phyloP scores from a whole-genome alignment of 2,888 invertebrate genomes.

The Cyclophora albipunctata region DNA sequence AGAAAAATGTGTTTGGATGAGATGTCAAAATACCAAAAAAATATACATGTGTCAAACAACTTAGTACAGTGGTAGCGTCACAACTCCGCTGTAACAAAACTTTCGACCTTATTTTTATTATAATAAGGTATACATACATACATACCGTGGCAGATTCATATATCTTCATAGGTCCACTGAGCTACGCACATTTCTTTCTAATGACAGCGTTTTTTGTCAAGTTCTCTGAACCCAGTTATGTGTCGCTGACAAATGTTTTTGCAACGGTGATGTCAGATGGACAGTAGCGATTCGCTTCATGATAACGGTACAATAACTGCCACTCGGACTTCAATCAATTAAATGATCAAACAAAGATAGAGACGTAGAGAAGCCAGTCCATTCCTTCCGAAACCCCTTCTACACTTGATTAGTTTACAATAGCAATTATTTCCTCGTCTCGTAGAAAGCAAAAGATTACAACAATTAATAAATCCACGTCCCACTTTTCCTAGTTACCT shows the following conservation, averaged over 20 bases:
- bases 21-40: too few species aligned
- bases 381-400: slow-evolving; percentile 2
- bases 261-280: slow-evolving; percentile 26
- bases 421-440: slow-evolving; percentile 11
- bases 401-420: slow-evolving; percentile 13
- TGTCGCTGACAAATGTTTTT: slow-evolving; percentile 18
- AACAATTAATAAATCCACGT: slow-evolving; percentile 13
- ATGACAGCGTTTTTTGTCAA: too few species aligned
- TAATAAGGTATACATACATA: too few species aligned
- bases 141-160: too few species aligned
- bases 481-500: slow-evolving; percentile 16
- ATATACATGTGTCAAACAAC: too few species aligned
- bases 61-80: too few species aligned
- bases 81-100: too few species aligned
- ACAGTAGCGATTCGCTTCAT: slow-evolving; percentile 30
- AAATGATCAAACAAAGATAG: slow-evolving; percentile 35
- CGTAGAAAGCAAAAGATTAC: slow-evolving; percentile 13
- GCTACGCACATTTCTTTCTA: too few species aligned
- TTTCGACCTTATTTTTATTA: too few species aligned
- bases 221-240: too few species aligned
- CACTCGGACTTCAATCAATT: slow-evolving; percentile 39
- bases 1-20: too few species aligned
- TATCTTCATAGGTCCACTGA: too few species aligned
- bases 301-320: slow-evolving; percentile 22
- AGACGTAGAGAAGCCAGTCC: slow-evolving; percentile 10